These are phyloP conservation scores for Nothobranchius furzeri DNA, from an alignment of 2,113 vertebrate genomes.

Conservation along the genomic window DNA sequence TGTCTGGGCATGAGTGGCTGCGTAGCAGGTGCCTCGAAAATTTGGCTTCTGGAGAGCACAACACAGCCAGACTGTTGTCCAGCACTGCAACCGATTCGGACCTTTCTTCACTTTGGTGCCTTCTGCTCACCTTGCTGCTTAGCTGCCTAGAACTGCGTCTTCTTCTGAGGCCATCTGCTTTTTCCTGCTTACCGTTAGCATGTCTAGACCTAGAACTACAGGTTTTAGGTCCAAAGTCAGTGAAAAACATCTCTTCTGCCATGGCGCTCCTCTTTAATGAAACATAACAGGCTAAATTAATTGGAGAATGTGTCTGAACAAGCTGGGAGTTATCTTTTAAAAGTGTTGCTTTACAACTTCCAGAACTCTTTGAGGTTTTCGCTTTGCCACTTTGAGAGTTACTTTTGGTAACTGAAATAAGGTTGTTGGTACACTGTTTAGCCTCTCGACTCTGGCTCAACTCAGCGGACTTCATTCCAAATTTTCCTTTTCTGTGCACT, in stretches of 20 bases:
- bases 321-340: constrained; percentile 47
- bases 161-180: constrained; percentile 18
- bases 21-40: constrained; percentile 69
- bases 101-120: constrained; percentile 11
- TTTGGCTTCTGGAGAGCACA: neutral
- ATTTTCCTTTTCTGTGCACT: constrained; percentile 36
- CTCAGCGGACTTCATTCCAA: neutral
- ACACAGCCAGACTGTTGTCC: constrained; percentile 18
- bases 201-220: neutral
- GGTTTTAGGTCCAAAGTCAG: neutral
- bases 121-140: neutral
- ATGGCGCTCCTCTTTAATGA: neutral
- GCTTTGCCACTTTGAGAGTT: neutral
- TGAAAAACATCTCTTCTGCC: constrained; percentile 10
- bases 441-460: neutral
- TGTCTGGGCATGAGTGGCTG: constrained; percentile 85
- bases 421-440: neutral
- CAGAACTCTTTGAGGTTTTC: neutral
- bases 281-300: neutral
- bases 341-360: constrained; percentile 55
- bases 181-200: constrained; percentile 7
- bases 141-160: constrained; percentile 7
- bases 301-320: neutral
- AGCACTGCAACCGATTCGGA: constrained; percentile 14
- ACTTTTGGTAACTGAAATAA: constrained; percentile 20